A percentile compares a stretch with the other conserved stretches of the same genome.
phyloP scores from a whole-genome alignment of 2,888 invertebrate genomes.

The Thera obeliscata region DNA sequence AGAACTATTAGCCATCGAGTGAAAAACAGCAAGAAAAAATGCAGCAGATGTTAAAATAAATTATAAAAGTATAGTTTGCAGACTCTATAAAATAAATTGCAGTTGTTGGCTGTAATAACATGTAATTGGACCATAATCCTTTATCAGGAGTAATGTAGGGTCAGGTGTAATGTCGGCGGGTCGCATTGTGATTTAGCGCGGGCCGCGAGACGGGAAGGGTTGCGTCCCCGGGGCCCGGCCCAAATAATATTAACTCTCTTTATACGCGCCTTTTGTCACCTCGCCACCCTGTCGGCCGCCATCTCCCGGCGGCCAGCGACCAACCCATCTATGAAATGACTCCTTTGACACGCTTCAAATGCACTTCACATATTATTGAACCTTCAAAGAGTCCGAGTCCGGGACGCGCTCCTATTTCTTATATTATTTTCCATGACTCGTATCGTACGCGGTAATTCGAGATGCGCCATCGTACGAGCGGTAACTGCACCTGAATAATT shows the following conservation, averaged over 20 bases:
- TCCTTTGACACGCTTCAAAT: conserved; percentile 62
- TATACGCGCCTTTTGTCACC: conserved; percentile 60
- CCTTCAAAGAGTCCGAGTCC: conserved; percentile 44
- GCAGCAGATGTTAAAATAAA: conserved; percentile 10
- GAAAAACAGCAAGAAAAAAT: neutral
- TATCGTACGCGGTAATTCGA: conserved; percentile 4
- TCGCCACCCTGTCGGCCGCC: conserved; percentile 44
- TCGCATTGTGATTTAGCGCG: conserved; percentile 51
- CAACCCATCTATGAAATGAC: conserved; percentile 60
- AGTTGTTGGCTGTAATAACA: conserved; percentile 35
- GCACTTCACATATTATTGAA: conserved; percentile 56
- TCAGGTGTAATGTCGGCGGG: conserved; percentile 49
- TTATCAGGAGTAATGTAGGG: conserved; percentile 53
- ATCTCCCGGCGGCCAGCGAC: conserved; percentile 19
- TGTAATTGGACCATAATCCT: conserved; percentile 60
- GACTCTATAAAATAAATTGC: conserved; percentile 15
- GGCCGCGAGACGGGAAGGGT: conserved; percentile 38
- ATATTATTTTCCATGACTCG: conserved; percentile 7
- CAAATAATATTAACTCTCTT: conserved; percentile 70
- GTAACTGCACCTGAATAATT: conserved; percentile 25
- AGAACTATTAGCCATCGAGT: neutral
- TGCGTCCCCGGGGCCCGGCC: conserved; percentile 43
- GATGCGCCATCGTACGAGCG: conserved; percentile 5
- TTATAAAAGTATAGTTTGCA: conserved; percentile 7
- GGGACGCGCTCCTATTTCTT: conserved; percentile 1